Percentiles rank a stretch among this genome's conserved stretches.
Conservation (phyloP, 2,113 vertebrate genomes). For the Pygoscelis antarcticus region DNA sequence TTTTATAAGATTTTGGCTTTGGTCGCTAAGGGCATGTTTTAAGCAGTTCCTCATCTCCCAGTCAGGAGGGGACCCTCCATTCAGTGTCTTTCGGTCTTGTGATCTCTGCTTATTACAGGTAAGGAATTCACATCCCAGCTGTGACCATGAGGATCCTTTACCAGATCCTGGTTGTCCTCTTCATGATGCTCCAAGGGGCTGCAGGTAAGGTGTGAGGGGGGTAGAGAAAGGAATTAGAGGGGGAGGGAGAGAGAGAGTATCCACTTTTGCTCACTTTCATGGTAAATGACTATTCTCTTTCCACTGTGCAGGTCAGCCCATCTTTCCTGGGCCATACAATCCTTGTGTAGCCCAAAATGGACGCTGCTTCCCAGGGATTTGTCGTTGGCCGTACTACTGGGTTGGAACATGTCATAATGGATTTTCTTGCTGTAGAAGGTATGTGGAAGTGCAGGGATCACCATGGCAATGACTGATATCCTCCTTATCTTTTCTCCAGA, state of each 20-base stretch:
- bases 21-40: accelerated
- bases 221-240: background rate
- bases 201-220: background rate
- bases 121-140: background rate
- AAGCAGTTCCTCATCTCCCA: background rate
- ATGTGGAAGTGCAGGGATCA: background rate
- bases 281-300: background rate
- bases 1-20: background rate
- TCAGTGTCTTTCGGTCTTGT: background rate
- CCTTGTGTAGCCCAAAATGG: accelerated
- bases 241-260: background rate
- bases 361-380: background rate
- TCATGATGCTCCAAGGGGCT: background rate
- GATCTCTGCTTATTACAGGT: background rate
- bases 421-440: background rate
- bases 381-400: background rate
- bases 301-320: background rate
- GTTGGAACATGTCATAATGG: background rate
- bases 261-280: background rate
- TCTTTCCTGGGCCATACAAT: accelerated
- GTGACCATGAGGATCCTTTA: slow-evolving; percentile 33
- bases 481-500: background rate
- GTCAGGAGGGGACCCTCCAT: background rate
- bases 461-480: background rate
- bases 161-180: background rate